A percentile compares a stretch with the other conserved stretches of the same genome.
Evolutionary conservation across 2,113 vertebrate genomes (phyloP).

Genomic region (Oenanthe melanoleuca): DNA sequence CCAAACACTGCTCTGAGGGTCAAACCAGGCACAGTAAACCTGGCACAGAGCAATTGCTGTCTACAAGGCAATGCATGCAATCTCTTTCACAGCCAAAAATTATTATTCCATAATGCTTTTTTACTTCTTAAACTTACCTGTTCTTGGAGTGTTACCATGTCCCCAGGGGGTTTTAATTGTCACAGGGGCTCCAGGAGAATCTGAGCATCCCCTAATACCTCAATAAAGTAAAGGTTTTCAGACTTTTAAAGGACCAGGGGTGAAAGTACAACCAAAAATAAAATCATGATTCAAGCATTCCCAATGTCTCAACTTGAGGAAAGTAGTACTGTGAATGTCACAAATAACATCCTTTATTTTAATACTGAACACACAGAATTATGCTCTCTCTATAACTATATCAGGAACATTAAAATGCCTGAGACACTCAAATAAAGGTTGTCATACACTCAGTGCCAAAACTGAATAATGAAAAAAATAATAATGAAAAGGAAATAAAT

Average conservation of each 20-base stretch:
- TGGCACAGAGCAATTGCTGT: not conserved
- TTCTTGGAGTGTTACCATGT: not conserved
- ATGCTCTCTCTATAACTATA: not conserved
- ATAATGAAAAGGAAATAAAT: not conserved
- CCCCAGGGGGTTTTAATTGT: not conserved
- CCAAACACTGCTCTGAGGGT: not conserved
- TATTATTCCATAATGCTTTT: not conserved
- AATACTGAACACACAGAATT: not conserved
- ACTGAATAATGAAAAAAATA: not conserved
- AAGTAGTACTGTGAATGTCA: not conserved
- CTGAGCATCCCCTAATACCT: not conserved
- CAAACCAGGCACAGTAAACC: not conserved
- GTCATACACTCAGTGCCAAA: not conserved
- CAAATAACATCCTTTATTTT: not conserved
- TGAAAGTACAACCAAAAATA: not conserved
- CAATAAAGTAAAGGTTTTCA: not conserved
- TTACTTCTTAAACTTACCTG: not conserved
- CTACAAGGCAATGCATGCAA: not conserved
- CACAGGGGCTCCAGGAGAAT: not conserved
- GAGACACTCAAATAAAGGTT: not conserved
- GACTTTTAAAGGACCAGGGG: not conserved
- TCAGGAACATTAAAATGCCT: not conserved
- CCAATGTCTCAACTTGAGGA: not conserved
- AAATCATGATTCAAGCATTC: not conserved
- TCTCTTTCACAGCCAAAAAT: not conserved